Percentiles rank a stretch among this genome's conserved stretches.
These are phyloP conservation scores for Cistogaster globosa DNA, from an alignment of 2,888 invertebrate species.

Conservation along the genomic window DNA sequence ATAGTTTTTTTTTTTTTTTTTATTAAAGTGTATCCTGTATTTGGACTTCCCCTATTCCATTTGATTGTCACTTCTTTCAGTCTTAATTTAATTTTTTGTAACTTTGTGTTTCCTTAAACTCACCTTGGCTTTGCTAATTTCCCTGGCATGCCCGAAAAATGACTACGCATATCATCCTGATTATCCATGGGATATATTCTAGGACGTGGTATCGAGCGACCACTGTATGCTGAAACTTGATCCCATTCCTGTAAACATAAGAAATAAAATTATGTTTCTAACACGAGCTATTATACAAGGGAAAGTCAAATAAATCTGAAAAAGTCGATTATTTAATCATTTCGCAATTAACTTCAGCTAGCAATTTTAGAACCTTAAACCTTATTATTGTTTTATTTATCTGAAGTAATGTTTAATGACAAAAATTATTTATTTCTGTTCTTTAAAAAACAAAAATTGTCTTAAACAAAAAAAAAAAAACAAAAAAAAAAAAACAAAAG, in stretches of 20 bases:
- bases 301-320: too few species aligned
- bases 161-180: constrained; percentile 90
- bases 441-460: too few species aligned
- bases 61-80: not conserved
- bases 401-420: too few species aligned
- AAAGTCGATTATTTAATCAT: too few species aligned
- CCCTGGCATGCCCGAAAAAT: constrained; percentile 88
- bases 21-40: not conserved
- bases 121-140: constrained; percentile 83
- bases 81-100: not conserved
- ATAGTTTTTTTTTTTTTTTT: not conserved
- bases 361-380: too few species aligned
- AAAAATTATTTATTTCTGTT: too few species aligned
- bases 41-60: not conserved
- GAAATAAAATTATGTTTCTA: not conserved
- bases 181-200: constrained; percentile 91
- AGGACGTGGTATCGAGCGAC: constrained; percentile 94
- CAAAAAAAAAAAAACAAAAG: too few species aligned
- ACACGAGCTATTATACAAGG: too few species aligned
- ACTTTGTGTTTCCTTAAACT: constrained; percentile 67
- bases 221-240: constrained; percentile 95
- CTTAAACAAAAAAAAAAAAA: too few species aligned
- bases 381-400: too few species aligned
- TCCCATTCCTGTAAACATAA: constrained; percentile 87
- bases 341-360: too few species aligned